phyloP scores from a whole-genome alignment of 2,888 invertebrate genomes.

The Aproaerema taeniolella region DNA sequence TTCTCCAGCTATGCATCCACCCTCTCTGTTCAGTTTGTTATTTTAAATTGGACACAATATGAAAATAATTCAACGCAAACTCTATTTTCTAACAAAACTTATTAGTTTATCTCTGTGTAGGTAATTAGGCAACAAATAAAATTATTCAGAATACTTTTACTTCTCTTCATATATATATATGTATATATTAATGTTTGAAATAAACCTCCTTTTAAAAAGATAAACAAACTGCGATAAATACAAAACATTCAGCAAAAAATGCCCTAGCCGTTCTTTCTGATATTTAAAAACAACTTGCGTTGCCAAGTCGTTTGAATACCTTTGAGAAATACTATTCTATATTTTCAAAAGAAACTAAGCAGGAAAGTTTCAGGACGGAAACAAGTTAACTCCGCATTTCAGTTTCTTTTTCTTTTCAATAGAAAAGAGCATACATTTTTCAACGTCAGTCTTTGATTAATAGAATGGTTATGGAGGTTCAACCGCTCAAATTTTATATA shows the following conservation, averaged over 20 bases:
- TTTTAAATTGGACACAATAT: slow-evolving; percentile 56
- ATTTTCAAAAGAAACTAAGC: slow-evolving; percentile 39
- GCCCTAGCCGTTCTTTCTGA: slow-evolving; percentile 20
- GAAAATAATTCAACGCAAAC: slow-evolving; percentile 32
- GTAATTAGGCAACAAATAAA: too few relatives aligned
- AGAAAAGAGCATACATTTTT: background rate
- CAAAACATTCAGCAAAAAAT: too few relatives aligned
- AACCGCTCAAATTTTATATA: too few relatives aligned
- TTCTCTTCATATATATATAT: too few relatives aligned
- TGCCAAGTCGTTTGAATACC: slow-evolving; percentile 41
- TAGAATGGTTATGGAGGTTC: too few relatives aligned
- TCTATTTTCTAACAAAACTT: too few relatives aligned
- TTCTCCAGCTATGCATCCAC: slow-evolving; percentile 27
- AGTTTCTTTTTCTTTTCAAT: background rate
- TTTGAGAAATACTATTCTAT: slow-evolving; percentile 50
- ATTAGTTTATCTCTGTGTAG: too few relatives aligned
- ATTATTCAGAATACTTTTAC: too few relatives aligned
- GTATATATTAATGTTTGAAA: too few relatives aligned
- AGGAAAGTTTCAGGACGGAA: background rate
- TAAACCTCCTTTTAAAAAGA: too few relatives aligned
- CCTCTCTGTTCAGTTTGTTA: slow-evolving; percentile 42
- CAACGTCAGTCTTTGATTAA: background rate
- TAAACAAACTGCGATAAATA: too few relatives aligned
- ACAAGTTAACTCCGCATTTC: background rate
- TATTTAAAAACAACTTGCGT: slow-evolving; percentile 46